Percentiles rank a stretch among this genome's conserved stretches.
Conservation (phyloP, 2,113 vertebrate species). For the Ceyx margarethae region DNA sequence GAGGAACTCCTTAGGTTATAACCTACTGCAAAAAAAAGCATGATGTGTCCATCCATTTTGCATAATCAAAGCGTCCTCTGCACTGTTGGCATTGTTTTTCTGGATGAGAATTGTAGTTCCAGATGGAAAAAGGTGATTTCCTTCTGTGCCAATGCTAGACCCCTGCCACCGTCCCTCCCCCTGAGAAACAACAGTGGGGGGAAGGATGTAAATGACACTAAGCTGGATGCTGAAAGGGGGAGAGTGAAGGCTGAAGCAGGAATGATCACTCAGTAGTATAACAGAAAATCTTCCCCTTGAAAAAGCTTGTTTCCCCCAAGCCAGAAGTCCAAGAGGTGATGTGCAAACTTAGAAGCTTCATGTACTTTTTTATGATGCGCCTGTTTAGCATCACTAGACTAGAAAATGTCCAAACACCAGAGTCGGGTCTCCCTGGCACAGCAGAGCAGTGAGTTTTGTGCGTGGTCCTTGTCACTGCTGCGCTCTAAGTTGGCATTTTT, state of each 20-base stretch:
- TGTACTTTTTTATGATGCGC: slow-evolving; percentile 6
- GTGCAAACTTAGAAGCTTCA: slow-evolving; percentile 16
- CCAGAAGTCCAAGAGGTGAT: not conserved
- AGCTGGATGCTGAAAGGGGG: not conserved
- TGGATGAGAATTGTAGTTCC: slow-evolving; percentile 44
- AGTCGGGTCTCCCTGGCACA: not conserved
- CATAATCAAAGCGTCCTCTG: slow-evolving; percentile 47
- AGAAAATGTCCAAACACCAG: not conserved
- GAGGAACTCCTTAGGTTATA: slow-evolving; percentile 46
- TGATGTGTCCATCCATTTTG: slow-evolving; percentile 62
- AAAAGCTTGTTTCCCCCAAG: not conserved
- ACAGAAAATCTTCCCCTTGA: slow-evolving; percentile 28
- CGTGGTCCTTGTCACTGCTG: not conserved
- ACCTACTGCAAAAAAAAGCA: slow-evolving; percentile 13
- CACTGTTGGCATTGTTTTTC: slow-evolving; percentile 43
- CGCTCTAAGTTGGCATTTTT: not conserved
- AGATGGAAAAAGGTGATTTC: not conserved
- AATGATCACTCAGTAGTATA: not conserved
- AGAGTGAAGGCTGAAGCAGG: not conserved
- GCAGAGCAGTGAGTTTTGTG: not conserved
- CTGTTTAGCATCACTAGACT: not conserved
- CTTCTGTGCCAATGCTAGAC: not conserved
- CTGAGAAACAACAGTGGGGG: not conserved
- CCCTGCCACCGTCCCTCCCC: not conserved
- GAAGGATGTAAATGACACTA: not conserved